Evolutionary conservation across 2,888 invertebrate genomes (phyloP), one percentile per base, ranked within the genome.

Genomic region (Xestia sexstrigata): DNA sequence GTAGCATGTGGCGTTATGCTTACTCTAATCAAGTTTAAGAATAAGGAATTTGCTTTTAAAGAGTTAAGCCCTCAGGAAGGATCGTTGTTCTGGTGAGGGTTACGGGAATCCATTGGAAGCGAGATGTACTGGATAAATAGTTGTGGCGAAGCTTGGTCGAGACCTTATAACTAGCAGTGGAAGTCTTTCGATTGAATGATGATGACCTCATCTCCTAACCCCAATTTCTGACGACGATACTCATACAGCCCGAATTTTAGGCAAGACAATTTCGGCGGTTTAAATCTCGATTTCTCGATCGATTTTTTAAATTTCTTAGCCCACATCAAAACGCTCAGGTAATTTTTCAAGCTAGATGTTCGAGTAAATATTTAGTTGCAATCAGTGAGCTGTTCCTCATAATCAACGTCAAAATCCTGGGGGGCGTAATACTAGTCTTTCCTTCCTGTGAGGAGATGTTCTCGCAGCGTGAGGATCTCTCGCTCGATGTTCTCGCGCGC

Each of bases 401-500:
- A 72, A 39, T 72, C 83, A 49, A 70, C 69, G 73, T 82, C 74
- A 76, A 63, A 81, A 62, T 79, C 71, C 78, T 77, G 68, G 68
- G 71, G 67, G 62, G 79, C 70, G 75, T 79, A 80, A 49, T 72
- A 86, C 85, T 93, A 94, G 81, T 93, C 93, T 30, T 89, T 89
- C 20, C 91, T 87, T 5, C 92, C 94, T 0, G 92, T 92, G 8
- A 93, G 89, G 77, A 94, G 76, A 66, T 94, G 94, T 75, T 95
- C 95, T 35, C 93, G 88, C 69, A 96, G 90, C 0, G 94, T 93
- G 80, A 89, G 85, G 60, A 96, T 94, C 85, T 96, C 96, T 0
- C 95, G 88, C 49, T 93, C 93, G 42, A 96, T 95, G 85, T 96
- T 96, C 78, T 95, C 95, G 0, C 95, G 90, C 0, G 96, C 96